Percentiles rank a stretch among this genome's conserved stretches.
Conservation (phyloP, 2,888 invertebrate species). For the Antheraea assamensis region DNA sequence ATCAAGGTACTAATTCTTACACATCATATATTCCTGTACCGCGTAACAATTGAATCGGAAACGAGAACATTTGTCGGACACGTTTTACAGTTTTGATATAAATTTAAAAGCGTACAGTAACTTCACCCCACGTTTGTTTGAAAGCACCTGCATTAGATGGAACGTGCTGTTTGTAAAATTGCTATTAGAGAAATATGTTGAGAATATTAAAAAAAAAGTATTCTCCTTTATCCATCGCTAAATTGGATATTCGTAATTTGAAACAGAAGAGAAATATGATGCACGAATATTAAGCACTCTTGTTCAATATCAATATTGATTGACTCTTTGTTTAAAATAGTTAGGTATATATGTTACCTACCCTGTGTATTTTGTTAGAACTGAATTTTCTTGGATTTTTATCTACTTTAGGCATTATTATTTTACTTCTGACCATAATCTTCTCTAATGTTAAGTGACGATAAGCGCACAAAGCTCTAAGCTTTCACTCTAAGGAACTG, state of each 20-base stretch:
- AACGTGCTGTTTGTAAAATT: constrained; percentile 49
- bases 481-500: too few species aligned
- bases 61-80: constrained; percentile 56
- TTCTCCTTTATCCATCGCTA: neutral
- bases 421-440: too few species aligned
- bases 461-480: too few species aligned
- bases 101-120: constrained; percentile 60
- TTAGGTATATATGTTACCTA: neutral
- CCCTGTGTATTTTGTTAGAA: neutral
- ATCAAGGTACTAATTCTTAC: neutral
- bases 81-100: constrained; percentile 59
- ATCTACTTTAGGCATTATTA: neutral
- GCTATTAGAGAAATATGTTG: constrained; percentile 21
- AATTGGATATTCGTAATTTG: neutral
- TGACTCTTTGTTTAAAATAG: neutral
- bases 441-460: too few species aligned
- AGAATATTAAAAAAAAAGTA: constrained; percentile 21
- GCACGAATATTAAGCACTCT: neutral
- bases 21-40: neutral
- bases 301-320: neutral
- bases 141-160: constrained; percentile 47
- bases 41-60: constrained; percentile 24
- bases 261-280: neutral
- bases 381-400: neutral
- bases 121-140: constrained; percentile 58